phyloP scores from a whole-genome alignment of 2,888 invertebrate genomes.

The Watsonalla cultraria region DNA sequence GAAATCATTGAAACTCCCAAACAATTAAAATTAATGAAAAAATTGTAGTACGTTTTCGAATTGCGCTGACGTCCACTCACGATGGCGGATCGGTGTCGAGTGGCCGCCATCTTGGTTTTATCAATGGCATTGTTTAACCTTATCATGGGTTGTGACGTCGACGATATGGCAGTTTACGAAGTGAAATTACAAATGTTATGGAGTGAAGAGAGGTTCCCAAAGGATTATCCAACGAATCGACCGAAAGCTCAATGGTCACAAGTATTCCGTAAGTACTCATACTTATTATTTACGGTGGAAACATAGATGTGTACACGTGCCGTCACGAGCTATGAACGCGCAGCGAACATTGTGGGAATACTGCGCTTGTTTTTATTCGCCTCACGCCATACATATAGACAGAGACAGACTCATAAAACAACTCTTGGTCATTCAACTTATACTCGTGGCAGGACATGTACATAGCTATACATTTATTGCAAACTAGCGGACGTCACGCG shows the following conservation, averaged over 20 bases:
- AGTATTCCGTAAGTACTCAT: conserved; percentile 86
- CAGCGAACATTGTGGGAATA: too few species aligned
- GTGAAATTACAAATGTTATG: conserved; percentile 92
- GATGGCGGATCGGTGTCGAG: conserved; percentile 42
- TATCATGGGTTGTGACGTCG: conserved; percentile 80
- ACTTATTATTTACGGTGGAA: not conserved
- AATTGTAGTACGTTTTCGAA: conserved; percentile 21
- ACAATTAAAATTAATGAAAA: conserved; percentile 17
- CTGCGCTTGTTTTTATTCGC: too few species aligned
- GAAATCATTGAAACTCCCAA: not conserved
- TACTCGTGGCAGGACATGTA: too few species aligned
- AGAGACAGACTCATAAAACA: too few species aligned
- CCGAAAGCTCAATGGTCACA: conserved; percentile 96
- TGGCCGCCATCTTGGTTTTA: conserved; percentile 65
- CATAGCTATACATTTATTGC: too few species aligned
- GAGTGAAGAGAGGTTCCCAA: conserved; percentile 92
- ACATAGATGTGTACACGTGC: not conserved
- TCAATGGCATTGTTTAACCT: conserved; percentile 27
- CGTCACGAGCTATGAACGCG: too few species aligned
- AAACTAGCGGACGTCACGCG: too few species aligned
- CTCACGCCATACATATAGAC: too few species aligned
- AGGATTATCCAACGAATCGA: conserved; percentile 92
- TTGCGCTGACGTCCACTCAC: conserved; percentile 29
- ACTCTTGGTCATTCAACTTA: too few species aligned
- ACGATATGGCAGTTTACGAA: conserved; percentile 91